Evolutionary conservation across 2,113 vertebrate genomes (phyloP).

Genomic region (Merops nubicus): DNA sequence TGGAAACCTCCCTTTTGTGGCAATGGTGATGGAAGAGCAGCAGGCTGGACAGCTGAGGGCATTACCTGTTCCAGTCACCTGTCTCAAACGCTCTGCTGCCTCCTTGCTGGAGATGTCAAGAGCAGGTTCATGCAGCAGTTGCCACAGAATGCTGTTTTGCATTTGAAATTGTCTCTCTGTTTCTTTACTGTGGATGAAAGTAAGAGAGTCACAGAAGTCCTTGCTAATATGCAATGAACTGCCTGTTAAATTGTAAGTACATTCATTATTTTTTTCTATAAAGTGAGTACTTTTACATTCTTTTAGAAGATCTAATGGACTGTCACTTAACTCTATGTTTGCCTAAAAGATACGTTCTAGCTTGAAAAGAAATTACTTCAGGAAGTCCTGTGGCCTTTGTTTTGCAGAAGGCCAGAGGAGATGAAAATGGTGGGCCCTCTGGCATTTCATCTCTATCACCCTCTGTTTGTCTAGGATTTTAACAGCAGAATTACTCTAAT

Average conservation of each 20-base stretch:
- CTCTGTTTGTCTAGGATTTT: background rate
- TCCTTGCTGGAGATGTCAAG: background rate
- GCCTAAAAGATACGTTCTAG: background rate
- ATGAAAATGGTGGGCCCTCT: constrained; percentile 11
- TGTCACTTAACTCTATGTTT: background rate
- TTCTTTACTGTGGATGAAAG: background rate
- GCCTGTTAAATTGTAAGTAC: background rate
- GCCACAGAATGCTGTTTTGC: background rate
- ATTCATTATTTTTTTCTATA: background rate
- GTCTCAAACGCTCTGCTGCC: background rate
- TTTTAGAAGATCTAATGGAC: background rate
- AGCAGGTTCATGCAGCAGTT: background rate
- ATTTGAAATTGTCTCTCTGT: background rate
- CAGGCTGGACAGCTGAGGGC: background rate
- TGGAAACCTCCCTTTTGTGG: accelerated
- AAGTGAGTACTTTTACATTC: background rate
- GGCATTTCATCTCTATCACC: background rate
- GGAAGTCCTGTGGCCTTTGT: constrained; percentile 24
- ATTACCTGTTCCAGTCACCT: background rate
- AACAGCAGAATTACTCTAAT: background rate
- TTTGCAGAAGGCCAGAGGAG: constrained; percentile 38
- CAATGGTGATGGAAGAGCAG: accelerated
- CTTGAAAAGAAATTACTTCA: constrained; percentile 16
- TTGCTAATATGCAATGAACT: background rate
- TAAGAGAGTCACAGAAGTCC: background rate